Evolutionary conservation across 1,140 invertebrate genomes (phyloP).

Genomic region (Telenomus remus): DNA sequence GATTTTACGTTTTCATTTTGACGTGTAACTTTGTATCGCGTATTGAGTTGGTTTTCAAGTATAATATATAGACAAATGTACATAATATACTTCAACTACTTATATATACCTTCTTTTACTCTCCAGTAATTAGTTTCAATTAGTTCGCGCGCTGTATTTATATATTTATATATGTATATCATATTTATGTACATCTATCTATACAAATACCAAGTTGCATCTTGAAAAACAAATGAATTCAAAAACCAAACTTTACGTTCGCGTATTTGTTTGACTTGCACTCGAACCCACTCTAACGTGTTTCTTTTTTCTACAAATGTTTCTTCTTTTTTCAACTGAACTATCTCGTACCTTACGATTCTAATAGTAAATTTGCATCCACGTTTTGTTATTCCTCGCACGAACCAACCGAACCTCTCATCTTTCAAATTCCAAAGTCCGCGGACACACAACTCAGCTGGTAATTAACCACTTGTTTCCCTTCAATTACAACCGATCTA

Average conservation of each 20-base stretch:
- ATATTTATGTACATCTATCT: conserved; percentile 39
- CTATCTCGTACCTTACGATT: conserved; percentile 62
- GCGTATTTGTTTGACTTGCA: background rate
- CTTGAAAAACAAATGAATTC: too few relatives aligned
- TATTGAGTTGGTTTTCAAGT: conserved; percentile 16
- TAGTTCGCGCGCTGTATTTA: conserved; percentile 59
- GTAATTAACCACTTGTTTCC: background rate
- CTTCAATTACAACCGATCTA: conserved; percentile 65
- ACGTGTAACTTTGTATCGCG: background rate
- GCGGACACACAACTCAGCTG: background rate
- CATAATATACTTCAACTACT: conserved; percentile 56
- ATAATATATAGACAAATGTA: conserved; percentile 60
- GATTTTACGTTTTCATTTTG: conserved; percentile 17
- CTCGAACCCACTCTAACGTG: conserved; percentile 3
- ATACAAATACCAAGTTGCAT: conserved; percentile 17
- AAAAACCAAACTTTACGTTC: conserved; percentile 7
- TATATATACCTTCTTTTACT: conserved; percentile 59
- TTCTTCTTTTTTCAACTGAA: conserved; percentile 24
- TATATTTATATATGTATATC: conserved; percentile 56
- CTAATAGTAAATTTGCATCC: conserved; percentile 66
- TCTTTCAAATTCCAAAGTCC: background rate
- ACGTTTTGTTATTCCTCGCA: background rate
- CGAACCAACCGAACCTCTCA: background rate
- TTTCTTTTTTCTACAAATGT: conserved; percentile 55
- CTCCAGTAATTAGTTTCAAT: conserved; percentile 36